Base-by-base conservation (phyloP, 2,888 invertebrate genomes). In the Nephrocerus scutellatus region DNA sequence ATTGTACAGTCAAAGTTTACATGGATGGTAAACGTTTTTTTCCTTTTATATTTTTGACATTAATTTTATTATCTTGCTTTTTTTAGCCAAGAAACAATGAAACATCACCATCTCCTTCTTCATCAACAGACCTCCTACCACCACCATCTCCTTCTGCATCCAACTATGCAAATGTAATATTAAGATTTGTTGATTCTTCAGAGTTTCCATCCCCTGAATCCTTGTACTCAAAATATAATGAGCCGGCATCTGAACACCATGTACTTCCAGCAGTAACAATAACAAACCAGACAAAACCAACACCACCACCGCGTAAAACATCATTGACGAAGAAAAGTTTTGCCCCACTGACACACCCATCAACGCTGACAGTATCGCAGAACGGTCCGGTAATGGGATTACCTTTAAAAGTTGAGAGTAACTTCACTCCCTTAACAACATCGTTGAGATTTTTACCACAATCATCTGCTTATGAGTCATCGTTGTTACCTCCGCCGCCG, bases 1-100 rank as follows among this genome's bases (percentile, higher is more conserved):
- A 62, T 62, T 39, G 52, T 62, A 1, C 61, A 62, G 20, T 62
- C 61, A 3, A 54, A 57, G 25, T 61, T 44, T 15, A 63, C 59
- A 2, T 62, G 61, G 61, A 48, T 54, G 57, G 61, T 60, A 48
- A 22, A 38, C 30, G 15, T 4, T 29, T 8, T 6, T 12, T 14
- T 10, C n/a, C 6, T 3, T 40, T 6, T 4, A 21, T 14, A 9
- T 9, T 15, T n/a, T n/a, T n/a, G n/a, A n/a, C n/a, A n/a, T n/a
- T n/a, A n/a, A n/a, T n/a, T n/a, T n/a, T n/a, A n/a, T n/a, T n/a
- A n/a, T 18, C 15, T 28, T 24, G 10, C 2, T 3, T 28, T 22
- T 10, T n/a, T 6, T 23, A 58, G 60, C 60, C 60, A 7, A 50
- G 48, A 5, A 56, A 56, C 22, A 56, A 55, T 30, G 44, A 49